Evolutionary conservation across 2,797 vertebrate genomes (phyloP), one percentile per base, ranked within the genome.

Genomic region (Saxicola maurus): DNA sequence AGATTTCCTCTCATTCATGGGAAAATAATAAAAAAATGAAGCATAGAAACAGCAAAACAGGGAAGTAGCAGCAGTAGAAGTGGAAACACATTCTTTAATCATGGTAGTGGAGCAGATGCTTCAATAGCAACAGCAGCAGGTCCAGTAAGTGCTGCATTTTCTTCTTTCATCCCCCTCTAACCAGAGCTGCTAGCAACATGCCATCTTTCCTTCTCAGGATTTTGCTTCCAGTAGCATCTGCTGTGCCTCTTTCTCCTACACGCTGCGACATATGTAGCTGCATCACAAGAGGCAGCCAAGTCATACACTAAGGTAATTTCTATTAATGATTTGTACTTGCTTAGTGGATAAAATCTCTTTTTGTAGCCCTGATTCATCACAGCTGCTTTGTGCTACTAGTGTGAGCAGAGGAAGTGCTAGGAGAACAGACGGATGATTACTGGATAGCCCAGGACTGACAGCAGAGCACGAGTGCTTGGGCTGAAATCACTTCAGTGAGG

Each of bases 141-240:
- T 93, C 91, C 89, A 91, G 84, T 89, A 86, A 95, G 76, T 92
- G 73, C 94, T 82, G 87, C 87, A 89, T 91, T 90, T 91, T 82
- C 91, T 87, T 92, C 90, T 91, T 83, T 92, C 87, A 84, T 86
- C 73, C 82, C 72, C 60, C 79, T 93, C 90, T 76, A 94, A 93
- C 83, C 71, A 91, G 92, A 91, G 88, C 93, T 85, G 89, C 91
- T 77, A 94, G 92, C 82, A 93, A 82, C 17, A 10, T 91, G 90
- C 89, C 91, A 94, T 96, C 93, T 94, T 94, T 95, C 71, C 87
- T 95, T 82, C 92, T 84, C 79, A 80, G 91, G 86, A 82, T 87
- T 96, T 89, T 83, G 92, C 94, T 96, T 95, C 88, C 88, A 88
- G 49, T 85, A 89, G 92, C 94, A 96, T 95, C 95, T 96, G 95